Conservation (phyloP, 2,797 vertebrate species). For the Galago senegalensis region DNA sequence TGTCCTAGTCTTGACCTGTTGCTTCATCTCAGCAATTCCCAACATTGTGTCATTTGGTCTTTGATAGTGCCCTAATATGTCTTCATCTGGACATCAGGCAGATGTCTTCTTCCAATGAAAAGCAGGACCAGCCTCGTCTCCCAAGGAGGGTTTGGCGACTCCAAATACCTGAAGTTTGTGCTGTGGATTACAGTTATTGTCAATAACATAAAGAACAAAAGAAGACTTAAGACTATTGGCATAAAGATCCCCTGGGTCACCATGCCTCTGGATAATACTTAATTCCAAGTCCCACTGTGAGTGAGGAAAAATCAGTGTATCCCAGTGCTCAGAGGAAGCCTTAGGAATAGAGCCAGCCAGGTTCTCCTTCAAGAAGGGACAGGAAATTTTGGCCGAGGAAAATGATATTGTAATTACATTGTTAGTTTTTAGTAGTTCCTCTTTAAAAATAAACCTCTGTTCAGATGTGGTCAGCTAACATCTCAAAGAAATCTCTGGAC, state of each 20-base stretch:
- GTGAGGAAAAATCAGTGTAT: background rate
- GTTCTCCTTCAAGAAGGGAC: background rate
- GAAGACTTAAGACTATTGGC: background rate
- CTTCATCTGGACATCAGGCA: background rate
- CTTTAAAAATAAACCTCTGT: background rate
- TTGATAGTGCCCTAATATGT: background rate
- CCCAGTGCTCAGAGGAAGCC: background rate
- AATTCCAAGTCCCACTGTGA: background rate
- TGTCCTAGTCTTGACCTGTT: background rate
- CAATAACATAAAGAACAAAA: background rate
- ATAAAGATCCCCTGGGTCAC: background rate
- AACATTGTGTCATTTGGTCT: background rate
- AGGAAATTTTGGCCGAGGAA: background rate
- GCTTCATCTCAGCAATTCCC: background rate
- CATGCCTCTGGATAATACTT: background rate
- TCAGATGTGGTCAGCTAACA: background rate
- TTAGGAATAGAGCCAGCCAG: background rate
- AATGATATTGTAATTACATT: background rate
- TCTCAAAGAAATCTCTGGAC: background rate
- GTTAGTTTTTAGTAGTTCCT: background rate
- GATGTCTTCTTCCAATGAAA: background rate
- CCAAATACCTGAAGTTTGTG: background rate
- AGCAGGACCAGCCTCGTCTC: background rate
- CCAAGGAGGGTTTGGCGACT: background rate
- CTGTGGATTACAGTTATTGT: background rate